Evolutionary conservation across 2,113 vertebrate species (phyloP).

Genomic region (Stictonetta naevosa): DNA sequence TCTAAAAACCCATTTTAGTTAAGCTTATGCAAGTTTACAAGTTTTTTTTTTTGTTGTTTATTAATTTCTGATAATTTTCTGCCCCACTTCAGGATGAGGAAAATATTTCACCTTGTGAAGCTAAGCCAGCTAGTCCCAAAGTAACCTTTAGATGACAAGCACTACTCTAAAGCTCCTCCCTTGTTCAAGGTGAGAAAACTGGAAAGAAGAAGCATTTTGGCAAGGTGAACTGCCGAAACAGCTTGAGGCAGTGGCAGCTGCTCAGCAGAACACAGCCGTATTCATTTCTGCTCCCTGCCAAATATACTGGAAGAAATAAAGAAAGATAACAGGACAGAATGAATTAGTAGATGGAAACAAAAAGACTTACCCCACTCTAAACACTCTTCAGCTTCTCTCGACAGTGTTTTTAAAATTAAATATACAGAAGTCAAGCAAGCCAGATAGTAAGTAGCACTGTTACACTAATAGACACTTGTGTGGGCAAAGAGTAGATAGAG

Average conservation of each 20-base stretch:
- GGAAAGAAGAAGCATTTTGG: background rate
- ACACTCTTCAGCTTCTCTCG: background rate
- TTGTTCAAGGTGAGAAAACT: background rate
- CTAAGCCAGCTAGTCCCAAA: background rate
- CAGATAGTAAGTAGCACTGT: background rate
- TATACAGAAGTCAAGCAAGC: background rate
- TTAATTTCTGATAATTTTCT: background rate
- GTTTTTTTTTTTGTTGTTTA: background rate
- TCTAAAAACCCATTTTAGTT: fast-evolving
- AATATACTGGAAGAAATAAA: background rate
- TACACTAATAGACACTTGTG: too few relatives aligned
- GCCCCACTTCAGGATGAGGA: background rate
- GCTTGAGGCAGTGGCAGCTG: conserved; percentile 4
- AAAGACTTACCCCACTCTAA: background rate
- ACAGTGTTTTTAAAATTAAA: background rate
- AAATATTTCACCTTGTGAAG: background rate
- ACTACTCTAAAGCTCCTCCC: background rate
- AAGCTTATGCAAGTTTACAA: background rate
- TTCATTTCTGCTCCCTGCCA: conserved; percentile 17
- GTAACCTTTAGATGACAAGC: background rate
- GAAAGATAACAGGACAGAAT: background rate
- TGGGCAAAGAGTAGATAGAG: background rate
- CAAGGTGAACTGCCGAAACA: conserved; percentile 13
- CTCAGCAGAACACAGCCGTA: background rate
- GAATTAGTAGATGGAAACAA: conserved; percentile 4